Evolutionary conservation across 2,797 vertebrate genomes (phyloP).

Genomic region (Cottoperca gobio): DNA sequence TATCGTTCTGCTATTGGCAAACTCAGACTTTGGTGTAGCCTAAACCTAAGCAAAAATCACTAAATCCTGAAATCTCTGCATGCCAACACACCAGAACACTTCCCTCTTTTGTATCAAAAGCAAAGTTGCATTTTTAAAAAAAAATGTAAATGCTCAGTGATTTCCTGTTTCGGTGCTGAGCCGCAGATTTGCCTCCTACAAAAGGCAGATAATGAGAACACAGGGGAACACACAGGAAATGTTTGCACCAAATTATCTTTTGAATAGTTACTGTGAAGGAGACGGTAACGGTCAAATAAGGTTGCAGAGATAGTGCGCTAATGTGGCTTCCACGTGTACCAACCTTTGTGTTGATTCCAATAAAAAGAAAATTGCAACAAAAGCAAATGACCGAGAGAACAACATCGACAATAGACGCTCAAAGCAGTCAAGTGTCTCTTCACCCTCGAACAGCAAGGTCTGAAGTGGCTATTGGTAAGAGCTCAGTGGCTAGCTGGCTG

Average conservation of each 20-base stretch:
- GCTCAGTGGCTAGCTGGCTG: constrained; percentile 38
- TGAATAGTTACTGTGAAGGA: constrained; percentile 52
- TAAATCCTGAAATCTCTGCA: constrained; percentile 4
- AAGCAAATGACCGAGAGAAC: constrained; percentile 37
- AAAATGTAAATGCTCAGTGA: constrained; percentile 61
- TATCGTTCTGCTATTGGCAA: not conserved
- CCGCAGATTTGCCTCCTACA: constrained; percentile 65
- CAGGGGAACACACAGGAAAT: constrained; percentile 70
- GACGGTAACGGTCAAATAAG: constrained; percentile 58
- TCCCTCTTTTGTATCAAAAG: constrained; percentile 47
- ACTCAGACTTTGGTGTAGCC: not conserved
- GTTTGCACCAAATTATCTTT: constrained; percentile 62
- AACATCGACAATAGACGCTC: constrained; percentile 47
- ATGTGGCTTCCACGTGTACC: constrained; percentile 44
- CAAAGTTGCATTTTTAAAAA: constrained; percentile 51
- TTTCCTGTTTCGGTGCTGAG: constrained; percentile 69
- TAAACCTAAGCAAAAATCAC: no score
- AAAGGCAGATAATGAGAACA: constrained; percentile 80
- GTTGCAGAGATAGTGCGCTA: constrained; percentile 29
- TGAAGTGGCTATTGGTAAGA: constrained; percentile 66
- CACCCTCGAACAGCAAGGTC: constrained; percentile 45
- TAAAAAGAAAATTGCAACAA: constrained; percentile 41
- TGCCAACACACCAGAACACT: constrained; percentile 14
- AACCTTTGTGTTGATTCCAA: constrained; percentile 46
- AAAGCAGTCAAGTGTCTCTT: constrained; percentile 69